A percentile compares a stretch with the other conserved stretches of the same genome.
phyloP scores from a whole-genome alignment of 2,113 vertebrate species.

The Paratilapia polleni region DNA sequence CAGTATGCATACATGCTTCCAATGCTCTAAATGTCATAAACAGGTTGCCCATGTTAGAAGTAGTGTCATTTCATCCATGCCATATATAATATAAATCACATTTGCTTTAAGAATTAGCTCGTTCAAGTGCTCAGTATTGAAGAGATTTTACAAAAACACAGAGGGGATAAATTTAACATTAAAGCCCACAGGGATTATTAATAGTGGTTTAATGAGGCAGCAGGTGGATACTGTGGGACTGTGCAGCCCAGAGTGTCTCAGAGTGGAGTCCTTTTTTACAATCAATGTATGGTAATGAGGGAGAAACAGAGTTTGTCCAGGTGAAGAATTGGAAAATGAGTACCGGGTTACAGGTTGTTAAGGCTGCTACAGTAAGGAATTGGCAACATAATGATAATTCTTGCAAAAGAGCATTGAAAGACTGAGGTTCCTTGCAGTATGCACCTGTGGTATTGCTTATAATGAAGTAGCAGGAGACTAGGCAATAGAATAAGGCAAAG shows the following conservation, averaged over 20 bases:
- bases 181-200: constrained; percentile 54
- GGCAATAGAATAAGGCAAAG: constrained; percentile 25
- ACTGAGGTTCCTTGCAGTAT: neutral
- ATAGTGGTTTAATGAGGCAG: constrained; percentile 65
- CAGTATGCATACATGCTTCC: neutral
- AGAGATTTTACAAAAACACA: constrained; percentile 41
- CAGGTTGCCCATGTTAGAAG: neutral
- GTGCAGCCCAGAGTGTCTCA: constrained; percentile 40
- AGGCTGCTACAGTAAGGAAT: constrained; percentile 19
- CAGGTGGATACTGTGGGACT: constrained; percentile 52
- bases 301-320: constrained; percentile 47
- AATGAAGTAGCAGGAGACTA: constrained; percentile 4
- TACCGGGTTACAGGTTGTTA: constrained; percentile 35
- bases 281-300: constrained; percentile 75
- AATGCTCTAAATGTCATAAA: neutral
- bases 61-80: neutral
- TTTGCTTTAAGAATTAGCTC: constrained; percentile 1
- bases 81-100: constrained; percentile 14
- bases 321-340: constrained; percentile 50
- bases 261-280: constrained; percentile 61
- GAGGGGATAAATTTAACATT: constrained; percentile 26
- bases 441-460: constrained; percentile 41
- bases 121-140: constrained; percentile 17
- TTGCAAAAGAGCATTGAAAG: constrained; percentile 37
- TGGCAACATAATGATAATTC: constrained; percentile 46